These are phyloP conservation scores for Melieria crassipennis DNA, from an alignment of 2,888 invertebrate genomes.

Conservation along the genomic window DNA sequence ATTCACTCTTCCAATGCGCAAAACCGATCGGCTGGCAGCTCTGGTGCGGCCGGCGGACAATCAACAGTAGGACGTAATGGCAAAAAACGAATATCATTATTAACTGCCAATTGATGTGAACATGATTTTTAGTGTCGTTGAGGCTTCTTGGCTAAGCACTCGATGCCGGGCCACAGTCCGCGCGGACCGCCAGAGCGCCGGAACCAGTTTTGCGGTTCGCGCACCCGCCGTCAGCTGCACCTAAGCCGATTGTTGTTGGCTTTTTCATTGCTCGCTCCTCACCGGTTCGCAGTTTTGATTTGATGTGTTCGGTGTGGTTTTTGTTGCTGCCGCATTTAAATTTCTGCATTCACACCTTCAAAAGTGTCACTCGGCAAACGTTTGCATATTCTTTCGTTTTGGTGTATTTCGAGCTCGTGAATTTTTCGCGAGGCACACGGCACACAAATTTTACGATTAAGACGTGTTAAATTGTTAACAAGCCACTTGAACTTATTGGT, in stretches of 20 bases:
- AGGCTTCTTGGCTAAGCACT: neutral
- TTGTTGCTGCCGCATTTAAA: constrained; percentile 30
- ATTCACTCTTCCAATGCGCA: too few relatives aligned
- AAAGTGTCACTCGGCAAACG: constrained; percentile 45
- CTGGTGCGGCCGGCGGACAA: neutral
- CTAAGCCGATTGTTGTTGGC: neutral
- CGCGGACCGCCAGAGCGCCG: neutral
- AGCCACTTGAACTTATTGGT: constrained; percentile 64
- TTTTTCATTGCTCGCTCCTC: neutral
- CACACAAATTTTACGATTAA: constrained; percentile 65
- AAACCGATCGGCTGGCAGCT: too few relatives aligned
- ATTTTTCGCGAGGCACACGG: constrained; percentile 35
- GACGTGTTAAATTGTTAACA: constrained; percentile 67
- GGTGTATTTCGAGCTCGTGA: neutral
- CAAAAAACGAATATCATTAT: constrained; percentile 46
- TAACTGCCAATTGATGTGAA: constrained; percentile 50
- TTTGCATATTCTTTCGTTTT: constrained; percentile 4
- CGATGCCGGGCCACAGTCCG: neutral
- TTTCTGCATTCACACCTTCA: constrained; percentile 61
- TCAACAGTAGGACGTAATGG: constrained; percentile 24
- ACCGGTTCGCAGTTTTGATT: neutral
- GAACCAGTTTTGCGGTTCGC: neutral
- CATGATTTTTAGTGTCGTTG: constrained; percentile 40
- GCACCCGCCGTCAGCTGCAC: neutral
- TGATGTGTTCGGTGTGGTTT: neutral